Conservation (phyloP, 2,113 vertebrate genomes). For the cattle (Bos taurus) region DNA sequence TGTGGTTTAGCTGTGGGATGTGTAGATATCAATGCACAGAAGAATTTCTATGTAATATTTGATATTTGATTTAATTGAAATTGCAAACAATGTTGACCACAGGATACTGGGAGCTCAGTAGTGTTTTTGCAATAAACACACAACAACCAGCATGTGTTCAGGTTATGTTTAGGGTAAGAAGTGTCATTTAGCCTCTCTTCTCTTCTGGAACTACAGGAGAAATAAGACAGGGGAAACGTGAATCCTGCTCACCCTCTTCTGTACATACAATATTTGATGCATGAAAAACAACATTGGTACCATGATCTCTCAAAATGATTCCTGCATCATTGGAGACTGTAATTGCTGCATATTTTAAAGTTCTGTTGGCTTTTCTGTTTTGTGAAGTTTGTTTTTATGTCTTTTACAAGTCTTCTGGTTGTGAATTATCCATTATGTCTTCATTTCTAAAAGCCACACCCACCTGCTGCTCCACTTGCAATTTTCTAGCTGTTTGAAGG, state of each 20-base stretch:
- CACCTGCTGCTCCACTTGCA: background rate
- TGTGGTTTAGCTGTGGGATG: background rate
- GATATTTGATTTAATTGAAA: background rate
- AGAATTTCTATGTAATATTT: background rate
- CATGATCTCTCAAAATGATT: background rate
- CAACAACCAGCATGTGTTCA: background rate
- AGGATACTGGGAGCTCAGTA: background rate
- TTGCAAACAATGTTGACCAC: background rate
- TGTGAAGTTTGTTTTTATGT: background rate
- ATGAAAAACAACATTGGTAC: background rate
- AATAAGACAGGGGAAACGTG: background rate
- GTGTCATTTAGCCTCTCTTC: background rate
- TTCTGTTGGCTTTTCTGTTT: background rate
- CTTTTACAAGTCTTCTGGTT: background rate
- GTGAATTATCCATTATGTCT: background rate
- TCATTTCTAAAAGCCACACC: background rate
- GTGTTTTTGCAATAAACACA: background rate
- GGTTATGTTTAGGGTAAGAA: background rate
- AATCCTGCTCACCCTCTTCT: background rate
- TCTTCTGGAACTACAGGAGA: background rate
- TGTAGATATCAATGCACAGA: background rate
- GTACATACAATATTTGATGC: background rate
- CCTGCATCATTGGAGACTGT: background rate
- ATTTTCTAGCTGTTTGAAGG: background rate
- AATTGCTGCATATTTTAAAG: background rate